phyloP scores from a whole-genome alignment of 2,888 invertebrate genomes.

The Lasioglossum calceatum region DNA sequence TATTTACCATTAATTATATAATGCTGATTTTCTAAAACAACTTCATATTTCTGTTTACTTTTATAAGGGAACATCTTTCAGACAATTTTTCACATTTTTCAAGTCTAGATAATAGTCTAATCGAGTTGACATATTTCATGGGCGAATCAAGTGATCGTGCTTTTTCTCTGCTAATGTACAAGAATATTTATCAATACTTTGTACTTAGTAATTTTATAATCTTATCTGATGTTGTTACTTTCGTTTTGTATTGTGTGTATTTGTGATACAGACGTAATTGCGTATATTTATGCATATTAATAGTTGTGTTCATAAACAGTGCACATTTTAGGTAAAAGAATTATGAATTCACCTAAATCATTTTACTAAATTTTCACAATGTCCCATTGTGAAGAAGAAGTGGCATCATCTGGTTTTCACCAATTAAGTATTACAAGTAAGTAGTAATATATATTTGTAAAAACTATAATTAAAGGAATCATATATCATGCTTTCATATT shows the following conservation, averaged over 20 bases:
- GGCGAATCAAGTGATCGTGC: neutral
- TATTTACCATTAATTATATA: constrained; percentile 19
- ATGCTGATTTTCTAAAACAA: constrained; percentile 6
- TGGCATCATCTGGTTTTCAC: constrained; percentile 86
- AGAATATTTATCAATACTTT: neutral
- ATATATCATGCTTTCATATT: neutral
- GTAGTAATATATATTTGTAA: constrained; percentile 71
- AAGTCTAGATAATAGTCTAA: neutral
- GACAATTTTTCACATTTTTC: constrained; percentile 7
- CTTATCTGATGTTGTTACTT: neutral
- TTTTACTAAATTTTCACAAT: constrained; percentile 74
- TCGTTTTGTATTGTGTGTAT: neutral
- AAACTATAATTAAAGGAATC: constrained; percentile 8
- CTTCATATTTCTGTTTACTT: constrained; percentile 23
- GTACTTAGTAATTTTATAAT: neutral
- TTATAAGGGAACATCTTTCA: neutral
- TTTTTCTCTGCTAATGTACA: neutral
- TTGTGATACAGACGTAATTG: constrained; percentile 1
- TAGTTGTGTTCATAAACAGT: constrained; percentile 11
- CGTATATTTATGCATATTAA: neutral
- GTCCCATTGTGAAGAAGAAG: constrained; percentile 83
- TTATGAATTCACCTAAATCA: constrained; percentile 61
- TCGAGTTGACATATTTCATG: neutral
- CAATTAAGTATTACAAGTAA: constrained; percentile 89
- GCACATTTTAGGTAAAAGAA: constrained; percentile 53